Base-by-base conservation (phyloP, 2,797 vertebrate genomes). In the Artibeus lituratus region DNA sequence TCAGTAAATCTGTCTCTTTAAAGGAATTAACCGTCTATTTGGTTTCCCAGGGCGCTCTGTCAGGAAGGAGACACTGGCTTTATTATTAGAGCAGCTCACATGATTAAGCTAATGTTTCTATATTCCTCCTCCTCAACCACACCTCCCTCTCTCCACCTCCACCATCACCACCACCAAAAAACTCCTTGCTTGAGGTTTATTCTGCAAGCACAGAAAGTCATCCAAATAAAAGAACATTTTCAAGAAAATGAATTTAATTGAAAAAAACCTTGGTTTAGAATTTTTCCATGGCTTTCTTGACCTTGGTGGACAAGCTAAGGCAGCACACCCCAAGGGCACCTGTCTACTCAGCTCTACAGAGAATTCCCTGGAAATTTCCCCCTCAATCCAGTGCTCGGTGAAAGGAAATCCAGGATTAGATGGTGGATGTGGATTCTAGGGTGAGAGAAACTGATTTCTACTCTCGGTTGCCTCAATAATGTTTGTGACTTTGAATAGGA, bases 1-100 rank as follows among this genome's bases (percentile, higher is more conserved):
- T 98, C 88, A 94, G 81, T 65, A 86, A 95, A 55, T 78, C 96
- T 97, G 97, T 97, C 94, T 95, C 94, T 97, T 97, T 97, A 98
- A 76, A 95, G 96, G 73, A 97, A 97, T 47, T 94, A 91, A 96
- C 91, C 87, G 97, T 95, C 95, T 96, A 74, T 95, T 96, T 97
- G 96, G 96, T 97, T 96, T 94, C 76, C 95, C 92, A 93, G 90
- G 87, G 65, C 87, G 97, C 91, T 87, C 95, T 95, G 82, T 92
- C 83, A 77, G 55, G 53, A 89, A 91, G 78, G 44, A 92, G 69
- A 62, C 78, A 73, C 35, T 62, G 47, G 49, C 78, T 96, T 93
- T 96, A 94, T 97, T 96, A 96, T 94, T 70, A 84, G 87, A 96
- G 57, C 26, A 26, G 51, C 69, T 91, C 80, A 93, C 80, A 49